Base-by-base conservation (phyloP, 2,888 invertebrate genomes). In the Drosophila niveifrons region DNA sequence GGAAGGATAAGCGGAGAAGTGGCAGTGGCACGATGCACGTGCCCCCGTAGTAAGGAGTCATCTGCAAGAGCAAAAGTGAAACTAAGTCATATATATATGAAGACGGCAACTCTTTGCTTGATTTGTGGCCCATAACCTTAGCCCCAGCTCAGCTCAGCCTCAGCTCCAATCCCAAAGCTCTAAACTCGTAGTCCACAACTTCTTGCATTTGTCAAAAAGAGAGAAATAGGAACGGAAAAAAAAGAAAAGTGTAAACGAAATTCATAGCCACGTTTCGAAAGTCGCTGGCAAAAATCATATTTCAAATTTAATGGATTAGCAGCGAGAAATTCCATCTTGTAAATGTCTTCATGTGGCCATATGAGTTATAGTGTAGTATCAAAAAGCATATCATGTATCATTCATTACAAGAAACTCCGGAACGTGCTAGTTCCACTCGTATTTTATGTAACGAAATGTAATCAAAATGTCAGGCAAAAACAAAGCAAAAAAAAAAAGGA, bases 241-340 rank as follows among this genome's bases (percentile, higher is more conserved):
- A 2, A 28, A 13, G 23, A 47, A 39, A 46, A 57, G 41, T 51
- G 58, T 52, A 66, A 53, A 39, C 39, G 68, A 53, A 69, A 47
- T 44, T 58, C 43, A 13, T n/a, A 67, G 55, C 57, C 34, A 36
- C 48, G 63, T 36, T 17, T 64, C 18, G 31, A 53, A 66, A 61
- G 47, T 62, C 63, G 50, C 55, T 52, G 31, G 51, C 66, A 51
- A 67, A 66, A 66, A 84, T 63, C 76, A 85, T 82, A 80, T 78
- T 72, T 82, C 78, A 82, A 73, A 74, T 74, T 76, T 78, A 82
- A 82, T 82, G 82, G 83, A 86, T 78, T 82, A 75, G 70, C 75
- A 59, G 17, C 51, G 39, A n/a, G 34, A 17, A 72, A 57, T 52
- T 74, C 47, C 66, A 48, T 72, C 28, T 31, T 28, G 23, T 23